A percentile compares a stretch with the other conserved stretches of the same genome.
Evolutionary conservation across 2,888 invertebrate species (phyloP).

Genomic region (Sepioteuthis lessoniana): DNA sequence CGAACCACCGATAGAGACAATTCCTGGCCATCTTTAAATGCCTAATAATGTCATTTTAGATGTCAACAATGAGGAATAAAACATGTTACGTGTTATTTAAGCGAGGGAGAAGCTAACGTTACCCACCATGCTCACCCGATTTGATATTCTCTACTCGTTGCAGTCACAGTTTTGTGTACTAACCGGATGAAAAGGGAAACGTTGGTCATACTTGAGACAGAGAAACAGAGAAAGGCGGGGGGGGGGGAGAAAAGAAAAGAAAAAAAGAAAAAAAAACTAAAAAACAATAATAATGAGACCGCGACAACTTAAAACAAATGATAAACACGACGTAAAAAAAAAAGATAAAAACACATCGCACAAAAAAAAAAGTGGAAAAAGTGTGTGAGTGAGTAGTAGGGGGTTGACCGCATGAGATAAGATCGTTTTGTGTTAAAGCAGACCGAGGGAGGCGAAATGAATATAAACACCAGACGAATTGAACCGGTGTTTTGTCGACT

Average conservation of each 20-base stretch:
- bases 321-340: no score
- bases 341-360: no score
- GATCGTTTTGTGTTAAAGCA: neutral
- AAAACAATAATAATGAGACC: neutral
- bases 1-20: neutral
- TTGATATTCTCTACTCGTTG: neutral
- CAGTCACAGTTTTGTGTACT: neutral
- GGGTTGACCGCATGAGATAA: neutral
- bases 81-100: constrained; percentile 33
- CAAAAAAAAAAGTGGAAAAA: no score
- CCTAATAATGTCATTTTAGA: constrained; percentile 1
- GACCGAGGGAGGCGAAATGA: neutral
- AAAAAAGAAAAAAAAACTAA: no score
- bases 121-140: neutral
- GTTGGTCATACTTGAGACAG: no score
- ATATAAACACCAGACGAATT: neutral
- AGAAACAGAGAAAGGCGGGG: no score
- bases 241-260: no score
- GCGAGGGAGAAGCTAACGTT: neutral
- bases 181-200: neutral
- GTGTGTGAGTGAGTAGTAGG: no score
- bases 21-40: neutral
- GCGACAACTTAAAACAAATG: neutral
- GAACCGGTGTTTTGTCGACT: neutral
- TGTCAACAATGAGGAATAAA: neutral